These are phyloP conservation scores for Lagopus leucura DNA, from an alignment of 2,113 vertebrate species.

Conservation along the genomic window DNA sequence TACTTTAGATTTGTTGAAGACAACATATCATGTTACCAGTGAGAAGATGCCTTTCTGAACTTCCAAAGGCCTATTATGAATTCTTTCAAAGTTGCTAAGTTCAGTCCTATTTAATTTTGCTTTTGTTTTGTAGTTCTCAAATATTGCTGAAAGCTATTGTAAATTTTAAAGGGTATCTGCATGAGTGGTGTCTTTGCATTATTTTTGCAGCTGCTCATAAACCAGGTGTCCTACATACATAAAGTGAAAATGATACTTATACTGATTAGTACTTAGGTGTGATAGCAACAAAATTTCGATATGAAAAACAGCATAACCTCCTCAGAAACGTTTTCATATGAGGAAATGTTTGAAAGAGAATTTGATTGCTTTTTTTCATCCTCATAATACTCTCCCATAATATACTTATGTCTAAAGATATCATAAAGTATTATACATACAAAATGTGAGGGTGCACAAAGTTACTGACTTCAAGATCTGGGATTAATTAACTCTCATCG, in stretches of 20 bases:
- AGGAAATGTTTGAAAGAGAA: background rate
- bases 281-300: background rate
- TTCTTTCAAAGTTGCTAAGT: background rate
- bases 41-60: background rate
- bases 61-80: background rate
- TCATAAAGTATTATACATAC: background rate
- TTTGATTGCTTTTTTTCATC: background rate
- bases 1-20: background rate
- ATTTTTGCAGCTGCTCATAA: background rate
- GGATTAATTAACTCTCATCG: background rate
- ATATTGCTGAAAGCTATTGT: background rate
- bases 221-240: rapidly evolving
- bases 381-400: background rate
- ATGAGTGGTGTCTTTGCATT: background rate
- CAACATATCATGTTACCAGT: background rate
- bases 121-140: background rate
- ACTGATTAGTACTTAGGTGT: background rate
- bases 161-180: background rate
- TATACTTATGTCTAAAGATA: background rate
- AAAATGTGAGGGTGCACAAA: background rate
- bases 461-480: background rate
- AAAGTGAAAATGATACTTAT: background rate
- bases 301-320: background rate
- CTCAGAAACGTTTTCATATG: background rate
- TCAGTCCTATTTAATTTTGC: background rate